Evolutionary conservation across 2,797 vertebrate species (phyloP).

Genomic region (Antennarius maculatus): DNA sequence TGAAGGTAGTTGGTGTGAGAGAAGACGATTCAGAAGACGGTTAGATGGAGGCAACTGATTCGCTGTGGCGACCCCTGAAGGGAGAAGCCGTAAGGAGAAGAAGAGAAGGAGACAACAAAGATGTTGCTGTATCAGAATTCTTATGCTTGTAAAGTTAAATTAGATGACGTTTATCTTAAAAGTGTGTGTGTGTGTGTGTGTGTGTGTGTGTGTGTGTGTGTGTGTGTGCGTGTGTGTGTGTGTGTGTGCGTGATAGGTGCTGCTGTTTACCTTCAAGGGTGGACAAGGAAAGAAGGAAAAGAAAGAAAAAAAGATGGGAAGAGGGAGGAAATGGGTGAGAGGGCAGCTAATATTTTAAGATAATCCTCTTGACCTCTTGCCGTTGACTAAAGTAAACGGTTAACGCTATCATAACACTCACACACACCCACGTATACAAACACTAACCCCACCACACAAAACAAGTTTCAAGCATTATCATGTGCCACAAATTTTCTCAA

Average conservation of each 20-base stretch:
- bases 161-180: neutral
- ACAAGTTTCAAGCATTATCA: conserved; percentile 16
- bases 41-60: too few relatives aligned
- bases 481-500: conserved; percentile 7
- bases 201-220: conserved; percentile 10
- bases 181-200: neutral
- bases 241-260: conserved; percentile 58
- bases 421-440: conserved; percentile 22
- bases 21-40: too few relatives aligned
- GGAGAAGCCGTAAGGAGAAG: too few relatives aligned
- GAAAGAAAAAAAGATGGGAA: conserved; percentile 17
- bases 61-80: too few relatives aligned
- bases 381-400: conserved; percentile 55
- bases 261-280: conserved; percentile 41
- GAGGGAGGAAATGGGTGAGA: conserved; percentile 41
- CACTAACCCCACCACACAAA: conserved; percentile 9
- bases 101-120: too few relatives aligned
- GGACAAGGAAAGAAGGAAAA: neutral
- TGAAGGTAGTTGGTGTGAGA: too few relatives aligned
- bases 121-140: neutral
- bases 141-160: conserved; percentile 12
- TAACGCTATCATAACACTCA: conserved; percentile 36
- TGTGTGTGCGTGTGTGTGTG: conserved; percentile 11
- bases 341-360: conserved; percentile 73
- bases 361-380: conserved; percentile 75